Base-by-base conservation (phyloP, 2,797 vertebrate genomes). In the Tragelaphus eurycerus region DNA sequence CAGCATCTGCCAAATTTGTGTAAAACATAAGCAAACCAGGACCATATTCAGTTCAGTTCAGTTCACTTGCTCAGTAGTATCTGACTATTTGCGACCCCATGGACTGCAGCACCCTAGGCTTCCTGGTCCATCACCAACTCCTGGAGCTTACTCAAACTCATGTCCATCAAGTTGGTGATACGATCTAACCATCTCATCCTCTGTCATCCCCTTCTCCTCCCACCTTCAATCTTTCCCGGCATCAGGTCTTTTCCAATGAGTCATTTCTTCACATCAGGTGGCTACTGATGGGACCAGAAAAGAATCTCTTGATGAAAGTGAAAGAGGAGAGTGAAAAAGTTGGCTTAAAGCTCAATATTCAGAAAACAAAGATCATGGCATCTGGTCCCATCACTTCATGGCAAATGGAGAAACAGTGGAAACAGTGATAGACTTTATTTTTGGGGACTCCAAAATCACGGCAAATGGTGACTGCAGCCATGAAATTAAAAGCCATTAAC, bases 1-100 rank as follows among this genome's bases (percentile, higher is more conserved):
- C 55, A 90, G 25, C 4, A 60, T 89, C 71, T 96, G 83, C n/a
- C 79, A 93, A 90, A 54, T 90, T 79, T 81, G 8, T 89, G 34
- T 76, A 67, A 95, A 93, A 90, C 5, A 52, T 71, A 86, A 92
- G 48, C 34, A 97, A 97, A 89, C 2, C 6, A 76, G 55, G 59
- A 78, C 90, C 57, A 74, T 46, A 74, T 13, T 71, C 67, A 71
- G 34, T 71, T 71, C 10, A 67, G 62, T n/a, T 67, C 2, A 71
- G 64, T 38, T 17, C 57, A 13, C 11, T 27, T 2, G 1, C 34
- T 23, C 34, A 38, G 67, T 71, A 2, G 0, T 23, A 12, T 71
- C 29, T 16, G 60, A 62, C 31, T 64, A 31, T n/a, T 9, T 64
- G 60, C 3, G 6, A 64, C 29, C 15, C 31, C 15, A 9, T 64